Percentiles rank a stretch among this genome's conserved stretches.
These are phyloP conservation scores for Poecilia latipinna DNA, from an alignment of 2,113 vertebrate genomes.

Conservation along the genomic window DNA sequence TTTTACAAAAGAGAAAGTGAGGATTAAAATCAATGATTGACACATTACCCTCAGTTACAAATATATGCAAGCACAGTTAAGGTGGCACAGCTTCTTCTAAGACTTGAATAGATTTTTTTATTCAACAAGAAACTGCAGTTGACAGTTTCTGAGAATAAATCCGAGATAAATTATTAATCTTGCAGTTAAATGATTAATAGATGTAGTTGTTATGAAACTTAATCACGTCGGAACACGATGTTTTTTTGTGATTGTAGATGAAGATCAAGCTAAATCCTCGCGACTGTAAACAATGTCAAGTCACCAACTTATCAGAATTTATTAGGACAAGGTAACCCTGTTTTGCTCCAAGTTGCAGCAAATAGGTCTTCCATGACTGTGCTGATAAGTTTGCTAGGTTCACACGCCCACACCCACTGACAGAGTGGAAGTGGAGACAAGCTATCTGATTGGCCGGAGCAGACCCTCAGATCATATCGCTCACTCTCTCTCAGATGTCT, in stretches of 20 bases:
- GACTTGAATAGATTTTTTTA: too few relatives aligned
- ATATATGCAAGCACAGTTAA: not conserved
- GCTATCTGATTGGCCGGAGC: constrained; percentile 39
- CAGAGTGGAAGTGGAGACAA: not conserved
- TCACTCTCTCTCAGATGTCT: not conserved
- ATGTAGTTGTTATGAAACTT: not conserved
- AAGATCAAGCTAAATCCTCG: not conserved
- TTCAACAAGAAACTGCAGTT: too few relatives aligned
- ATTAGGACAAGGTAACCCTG: not conserved
- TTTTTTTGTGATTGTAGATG: not conserved
- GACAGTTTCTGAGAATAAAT: not conserved
- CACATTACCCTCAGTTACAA: not conserved
- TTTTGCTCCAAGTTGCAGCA: not conserved
- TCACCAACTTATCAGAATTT: not conserved
- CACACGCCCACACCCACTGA: not conserved
- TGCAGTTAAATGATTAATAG: not conserved
- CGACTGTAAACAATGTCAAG: not conserved
- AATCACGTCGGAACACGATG: not conserved
- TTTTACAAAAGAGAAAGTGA: constrained; percentile 6
- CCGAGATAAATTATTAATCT: not conserved
- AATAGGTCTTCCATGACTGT: constrained; percentile 2
- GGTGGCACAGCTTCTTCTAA: not conserved
- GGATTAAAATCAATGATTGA: not conserved
- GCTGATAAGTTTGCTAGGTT: not conserved
- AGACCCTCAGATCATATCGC: constrained; percentile 46